Percentiles rank a stretch among this genome's conserved stretches.
phyloP scores from a whole-genome alignment of 2,888 invertebrate species.

The Tachina fera region DNA sequence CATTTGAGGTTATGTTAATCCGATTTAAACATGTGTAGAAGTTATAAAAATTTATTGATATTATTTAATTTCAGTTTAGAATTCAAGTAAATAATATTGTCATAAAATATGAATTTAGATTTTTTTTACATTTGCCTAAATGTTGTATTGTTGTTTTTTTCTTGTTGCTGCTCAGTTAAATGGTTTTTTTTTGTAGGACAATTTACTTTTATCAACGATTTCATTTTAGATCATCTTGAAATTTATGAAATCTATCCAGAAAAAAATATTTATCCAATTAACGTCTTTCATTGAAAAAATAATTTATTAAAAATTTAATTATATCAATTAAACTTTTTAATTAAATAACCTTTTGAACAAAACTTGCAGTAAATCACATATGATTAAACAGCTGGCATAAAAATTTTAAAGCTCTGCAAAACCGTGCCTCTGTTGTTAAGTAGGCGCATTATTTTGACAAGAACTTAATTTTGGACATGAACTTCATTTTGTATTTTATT shows the following conservation, averaged over 20 bases:
- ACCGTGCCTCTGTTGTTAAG: no score
- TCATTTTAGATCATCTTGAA: neutral
- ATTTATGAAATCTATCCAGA: neutral
- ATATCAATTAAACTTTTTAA: neutral
- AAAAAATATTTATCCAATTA: neutral
- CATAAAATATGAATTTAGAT: neutral
- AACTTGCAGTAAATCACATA: neutral
- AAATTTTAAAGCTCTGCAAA: no score
- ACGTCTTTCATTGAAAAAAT: neutral
- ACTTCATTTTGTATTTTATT: no score
- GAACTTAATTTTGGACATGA: no score
- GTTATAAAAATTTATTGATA: constrained; percentile 66
- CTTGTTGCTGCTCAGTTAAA: no score
- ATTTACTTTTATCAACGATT: no score
- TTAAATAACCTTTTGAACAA: neutral
- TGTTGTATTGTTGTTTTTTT: no score
- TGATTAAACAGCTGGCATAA: no score
- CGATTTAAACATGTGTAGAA: constrained; percentile 66
- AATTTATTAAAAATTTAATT: neutral
- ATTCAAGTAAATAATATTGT: constrained; percentile 44
- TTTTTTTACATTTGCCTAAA: neutral
- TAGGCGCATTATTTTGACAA: no score
- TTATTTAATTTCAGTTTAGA: constrained; percentile 59
- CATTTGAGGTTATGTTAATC: constrained; percentile 65
- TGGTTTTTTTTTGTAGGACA: no score